Evolutionary conservation across 2,113 vertebrate species (phyloP).

Genomic region (Anarhynchus alexandrinus): DNA sequence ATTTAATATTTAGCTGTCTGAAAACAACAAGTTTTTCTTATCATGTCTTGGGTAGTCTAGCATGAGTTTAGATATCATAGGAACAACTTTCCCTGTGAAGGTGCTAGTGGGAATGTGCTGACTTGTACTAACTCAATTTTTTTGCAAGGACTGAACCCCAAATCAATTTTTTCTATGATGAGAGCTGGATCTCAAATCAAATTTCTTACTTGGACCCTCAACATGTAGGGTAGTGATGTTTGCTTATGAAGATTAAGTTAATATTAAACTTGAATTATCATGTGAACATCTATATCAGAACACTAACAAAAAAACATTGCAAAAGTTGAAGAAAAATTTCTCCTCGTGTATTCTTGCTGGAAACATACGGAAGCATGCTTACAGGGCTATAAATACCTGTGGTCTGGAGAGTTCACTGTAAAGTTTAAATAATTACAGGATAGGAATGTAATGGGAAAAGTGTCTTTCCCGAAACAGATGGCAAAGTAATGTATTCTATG

Average conservation of each 20-base stretch:
- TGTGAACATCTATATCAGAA: background rate
- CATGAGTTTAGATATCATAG: background rate
- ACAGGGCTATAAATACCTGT: background rate
- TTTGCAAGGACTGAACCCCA: background rate
- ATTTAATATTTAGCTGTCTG: background rate
- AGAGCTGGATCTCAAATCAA: background rate
- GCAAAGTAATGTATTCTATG: conserved; percentile 44
- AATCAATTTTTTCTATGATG: background rate
- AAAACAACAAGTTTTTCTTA: background rate
- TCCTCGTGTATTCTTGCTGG: background rate
- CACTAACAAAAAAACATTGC: background rate
- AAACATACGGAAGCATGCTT: background rate
- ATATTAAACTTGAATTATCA: background rate
- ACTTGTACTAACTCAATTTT: background rate
- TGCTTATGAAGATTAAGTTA: background rate
- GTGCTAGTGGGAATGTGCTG: background rate
- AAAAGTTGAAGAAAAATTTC: background rate
- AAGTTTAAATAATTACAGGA: conserved; percentile 14
- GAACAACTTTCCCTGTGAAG: background rate
- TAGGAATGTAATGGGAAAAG: conserved; percentile 16
- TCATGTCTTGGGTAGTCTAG: background rate
- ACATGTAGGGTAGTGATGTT: background rate
- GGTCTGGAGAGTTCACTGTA: background rate
- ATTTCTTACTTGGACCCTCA: background rate
- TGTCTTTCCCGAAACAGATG: background rate